phyloP scores from a whole-genome alignment of 2,888 invertebrate species.

The Drosophila seclusa region DNA sequence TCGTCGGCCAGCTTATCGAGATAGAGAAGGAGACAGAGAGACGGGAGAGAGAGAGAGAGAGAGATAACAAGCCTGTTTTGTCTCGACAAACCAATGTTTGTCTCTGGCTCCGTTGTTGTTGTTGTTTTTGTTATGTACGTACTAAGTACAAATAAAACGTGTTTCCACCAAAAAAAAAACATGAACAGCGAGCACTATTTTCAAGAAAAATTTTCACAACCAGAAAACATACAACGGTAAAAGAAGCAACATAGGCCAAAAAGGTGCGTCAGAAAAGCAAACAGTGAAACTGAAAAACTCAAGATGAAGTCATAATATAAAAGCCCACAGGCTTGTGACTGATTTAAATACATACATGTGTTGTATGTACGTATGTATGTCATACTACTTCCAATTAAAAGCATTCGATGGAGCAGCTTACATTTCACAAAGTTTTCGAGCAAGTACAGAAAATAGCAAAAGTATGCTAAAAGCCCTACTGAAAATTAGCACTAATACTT shows the following conservation, averaged over 20 bases:
- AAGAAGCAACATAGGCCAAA: background rate
- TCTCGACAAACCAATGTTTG: slow-evolving; percentile 6
- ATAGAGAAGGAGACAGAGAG: background rate
- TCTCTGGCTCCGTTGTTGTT: background rate
- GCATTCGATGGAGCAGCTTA: background rate
- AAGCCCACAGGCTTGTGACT: background rate
- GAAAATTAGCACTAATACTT: background rate
- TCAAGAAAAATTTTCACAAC: background rate
- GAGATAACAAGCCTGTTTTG: slow-evolving; percentile 13
- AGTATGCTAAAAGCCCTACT: background rate
- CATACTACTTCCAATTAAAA: background rate
- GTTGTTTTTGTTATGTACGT: slow-evolving; percentile 3
- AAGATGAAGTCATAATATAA: slow-evolving; percentile 11
- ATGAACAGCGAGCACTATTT: background rate
- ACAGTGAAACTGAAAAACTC: background rate
- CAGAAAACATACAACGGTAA: slow-evolving; percentile 10
- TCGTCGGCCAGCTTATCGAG: slow-evolving; percentile 5
- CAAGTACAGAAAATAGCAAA: background rate
- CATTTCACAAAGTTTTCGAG: background rate
- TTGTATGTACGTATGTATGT: background rate
- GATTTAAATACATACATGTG: background rate
- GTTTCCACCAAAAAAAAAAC: slow-evolving; percentile 7
- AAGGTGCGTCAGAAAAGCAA: slow-evolving; percentile 11
- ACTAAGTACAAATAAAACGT: slow-evolving; percentile 16
- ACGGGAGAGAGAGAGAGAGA: background rate